Conservation (phyloP, 2,797 vertebrate genomes). For the Anguilla obscura region DNA sequence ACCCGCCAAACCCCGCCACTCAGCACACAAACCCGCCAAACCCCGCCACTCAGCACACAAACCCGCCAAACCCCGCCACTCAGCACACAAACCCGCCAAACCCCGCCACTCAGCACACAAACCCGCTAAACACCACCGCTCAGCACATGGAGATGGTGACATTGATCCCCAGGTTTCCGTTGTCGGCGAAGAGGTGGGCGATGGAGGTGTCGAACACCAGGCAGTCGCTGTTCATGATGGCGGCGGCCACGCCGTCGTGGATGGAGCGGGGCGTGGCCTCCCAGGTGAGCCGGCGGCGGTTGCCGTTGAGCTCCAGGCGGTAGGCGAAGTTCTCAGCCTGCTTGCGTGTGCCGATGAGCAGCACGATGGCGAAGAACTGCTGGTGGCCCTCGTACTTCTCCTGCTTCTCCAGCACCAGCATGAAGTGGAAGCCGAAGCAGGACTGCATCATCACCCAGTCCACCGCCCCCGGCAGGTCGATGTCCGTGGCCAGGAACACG, state of each 20-base stretch:
- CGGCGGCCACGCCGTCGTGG: conserved; percentile 75
- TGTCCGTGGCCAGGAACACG: conserved; percentile 74
- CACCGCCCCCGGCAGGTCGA: conserved; percentile 69
- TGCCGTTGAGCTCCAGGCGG: conserved; percentile 77
- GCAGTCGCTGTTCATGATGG: conserved; percentile 81
- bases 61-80: no score
- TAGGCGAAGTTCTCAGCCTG: conserved; percentile 80
- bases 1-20: no score
- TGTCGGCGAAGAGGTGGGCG: conserved; percentile 77
- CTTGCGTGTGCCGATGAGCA: conserved; percentile 77
- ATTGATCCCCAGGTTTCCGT: conserved; percentile 78
- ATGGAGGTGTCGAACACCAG: conserved; percentile 78
- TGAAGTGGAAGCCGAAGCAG: conserved; percentile 73
- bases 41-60: no score
- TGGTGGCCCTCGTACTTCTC: conserved; percentile 76
- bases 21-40: no score
- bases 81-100: no score
- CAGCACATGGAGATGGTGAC: conserved; percentile 82
- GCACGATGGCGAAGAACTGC: conserved; percentile 80
- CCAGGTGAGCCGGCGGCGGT: conserved; percentile 79
- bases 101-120: no score
- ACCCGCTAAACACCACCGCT: conserved; percentile 17
- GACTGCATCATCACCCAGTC: conserved; percentile 80
- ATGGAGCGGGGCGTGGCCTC: conserved; percentile 79
- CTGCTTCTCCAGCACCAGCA: conserved; percentile 75